These are phyloP conservation scores for Staurois parvus DNA, from an alignment of 2,797 vertebrate genomes.

Conservation along the genomic window DNA sequence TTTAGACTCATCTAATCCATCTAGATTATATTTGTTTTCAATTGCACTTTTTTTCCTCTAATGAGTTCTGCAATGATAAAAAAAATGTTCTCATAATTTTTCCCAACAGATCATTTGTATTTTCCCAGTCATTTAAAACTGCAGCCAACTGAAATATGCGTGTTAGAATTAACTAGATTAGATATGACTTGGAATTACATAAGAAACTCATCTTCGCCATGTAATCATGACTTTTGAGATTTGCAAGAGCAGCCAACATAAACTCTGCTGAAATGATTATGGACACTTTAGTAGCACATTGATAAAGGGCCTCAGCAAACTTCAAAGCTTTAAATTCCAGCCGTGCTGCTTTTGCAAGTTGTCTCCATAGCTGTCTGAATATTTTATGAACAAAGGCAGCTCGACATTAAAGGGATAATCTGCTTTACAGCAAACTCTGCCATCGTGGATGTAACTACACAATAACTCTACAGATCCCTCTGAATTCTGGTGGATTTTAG, in stretches of 20 bases:
- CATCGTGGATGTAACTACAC: neutral
- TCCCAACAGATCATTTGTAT: constrained; percentile 51
- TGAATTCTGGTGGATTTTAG: too few species aligned
- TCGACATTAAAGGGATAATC: neutral
- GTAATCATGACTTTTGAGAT: constrained; percentile 49
- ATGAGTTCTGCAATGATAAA: constrained; percentile 1
- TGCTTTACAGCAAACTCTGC: neutral
- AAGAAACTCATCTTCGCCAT: constrained; percentile 51
- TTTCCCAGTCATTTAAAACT: constrained; percentile 37
- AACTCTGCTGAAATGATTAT: constrained; percentile 25
- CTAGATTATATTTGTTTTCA: neutral
- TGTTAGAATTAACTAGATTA: constrained; percentile 33
- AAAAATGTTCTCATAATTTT: constrained; percentile 18
- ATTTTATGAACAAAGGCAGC: constrained; percentile 5
- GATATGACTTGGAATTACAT: constrained; percentile 51
- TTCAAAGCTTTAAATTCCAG: constrained; percentile 45
- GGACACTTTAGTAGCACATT: constrained; percentile 40
- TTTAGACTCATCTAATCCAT: neutral
- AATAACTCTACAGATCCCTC: too few species aligned
- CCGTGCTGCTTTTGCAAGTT: constrained; percentile 2
- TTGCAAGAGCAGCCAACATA: constrained; percentile 38
- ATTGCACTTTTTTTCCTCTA: neutral
- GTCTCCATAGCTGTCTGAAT: constrained; percentile 9
- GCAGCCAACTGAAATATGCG: neutral
- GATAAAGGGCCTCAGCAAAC: constrained; percentile 33